These are phyloP conservation scores for Reinhardtius hippoglossoides DNA, from an alignment of 2,113 vertebrate species.

Conservation along the genomic window DNA sequence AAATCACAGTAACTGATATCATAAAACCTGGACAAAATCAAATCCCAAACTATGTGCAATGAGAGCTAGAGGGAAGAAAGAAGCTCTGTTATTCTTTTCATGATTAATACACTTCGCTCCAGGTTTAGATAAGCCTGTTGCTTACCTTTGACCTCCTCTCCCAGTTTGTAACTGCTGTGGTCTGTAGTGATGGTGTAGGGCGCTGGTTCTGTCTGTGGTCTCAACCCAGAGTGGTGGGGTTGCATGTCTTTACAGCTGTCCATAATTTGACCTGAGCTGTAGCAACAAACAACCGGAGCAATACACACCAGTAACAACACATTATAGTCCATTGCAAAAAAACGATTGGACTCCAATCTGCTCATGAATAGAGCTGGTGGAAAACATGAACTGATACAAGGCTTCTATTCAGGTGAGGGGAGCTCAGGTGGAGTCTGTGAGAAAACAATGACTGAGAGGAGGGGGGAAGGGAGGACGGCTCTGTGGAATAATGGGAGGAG, in stretches of 20 bases:
- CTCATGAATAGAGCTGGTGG: background rate
- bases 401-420: background rate
- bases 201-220: background rate
- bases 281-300: constrained; percentile 29
- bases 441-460: constrained; percentile 5
- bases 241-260: constrained; percentile 42
- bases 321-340: constrained; percentile 22
- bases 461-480: too few species aligned
- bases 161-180: constrained; percentile 31
- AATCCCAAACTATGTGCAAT: too few species aligned
- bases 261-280: constrained; percentile 43
- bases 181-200: constrained; percentile 37
- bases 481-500: background rate
- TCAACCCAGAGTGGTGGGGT: constrained; percentile 27
- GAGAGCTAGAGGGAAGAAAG: too few species aligned
- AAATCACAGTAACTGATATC: too few species aligned
- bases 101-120: too few species aligned
- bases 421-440: constrained; percentile 10
- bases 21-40: too few species aligned
- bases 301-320: constrained; percentile 29
- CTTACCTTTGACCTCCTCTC: constrained; percentile 70
- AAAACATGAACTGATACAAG: background rate
- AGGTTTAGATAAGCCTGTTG: too few species aligned
- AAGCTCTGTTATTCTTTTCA: too few species aligned
- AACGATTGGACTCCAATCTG: background rate